Evolutionary conservation across 2,888 invertebrate species (phyloP).

Genomic region (Cheilosia vulpina): DNA sequence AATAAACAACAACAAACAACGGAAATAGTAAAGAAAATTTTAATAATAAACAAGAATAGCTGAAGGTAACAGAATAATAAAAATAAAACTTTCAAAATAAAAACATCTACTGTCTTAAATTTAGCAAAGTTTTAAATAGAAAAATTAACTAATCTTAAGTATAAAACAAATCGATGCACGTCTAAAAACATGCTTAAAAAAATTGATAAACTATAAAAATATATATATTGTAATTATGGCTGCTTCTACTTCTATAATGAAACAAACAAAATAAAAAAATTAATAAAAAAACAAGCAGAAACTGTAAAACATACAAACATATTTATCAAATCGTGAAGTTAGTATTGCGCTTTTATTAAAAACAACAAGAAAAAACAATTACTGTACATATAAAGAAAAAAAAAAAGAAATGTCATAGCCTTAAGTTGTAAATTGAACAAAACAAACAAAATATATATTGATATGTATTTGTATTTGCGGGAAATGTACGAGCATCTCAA

Average conservation of each 20-base stretch:
- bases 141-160: constrained; percentile 65
- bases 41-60: constrained; percentile 38
- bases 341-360: constrained; percentile 55
- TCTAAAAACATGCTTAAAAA: constrained; percentile 29
- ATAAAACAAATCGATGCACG: constrained; percentile 15
- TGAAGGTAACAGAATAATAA: constrained; percentile 44
- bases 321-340: constrained; percentile 57
- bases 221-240: constrained; percentile 63
- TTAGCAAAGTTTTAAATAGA: constrained; percentile 72
- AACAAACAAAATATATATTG: constrained; percentile 38
- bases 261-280: constrained; percentile 23
- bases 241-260: constrained; percentile 64
- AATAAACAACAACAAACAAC: constrained; percentile 23
- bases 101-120: constrained; percentile 59
- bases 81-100: constrained; percentile 33
- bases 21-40: constrained; percentile 49
- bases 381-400: constrained; percentile 42
- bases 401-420: constrained; percentile 52
- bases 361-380: constrained; percentile 12
- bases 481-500: constrained; percentile 37
- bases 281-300: background rate
- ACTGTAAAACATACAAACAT: constrained; percentile 43
- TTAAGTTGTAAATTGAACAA: constrained; percentile 70
- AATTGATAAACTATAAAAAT: constrained; percentile 24
- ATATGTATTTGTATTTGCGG: constrained; percentile 52